Conservation (phyloP, 2,113 vertebrate species). For the Phaetusa simplex region DNA sequence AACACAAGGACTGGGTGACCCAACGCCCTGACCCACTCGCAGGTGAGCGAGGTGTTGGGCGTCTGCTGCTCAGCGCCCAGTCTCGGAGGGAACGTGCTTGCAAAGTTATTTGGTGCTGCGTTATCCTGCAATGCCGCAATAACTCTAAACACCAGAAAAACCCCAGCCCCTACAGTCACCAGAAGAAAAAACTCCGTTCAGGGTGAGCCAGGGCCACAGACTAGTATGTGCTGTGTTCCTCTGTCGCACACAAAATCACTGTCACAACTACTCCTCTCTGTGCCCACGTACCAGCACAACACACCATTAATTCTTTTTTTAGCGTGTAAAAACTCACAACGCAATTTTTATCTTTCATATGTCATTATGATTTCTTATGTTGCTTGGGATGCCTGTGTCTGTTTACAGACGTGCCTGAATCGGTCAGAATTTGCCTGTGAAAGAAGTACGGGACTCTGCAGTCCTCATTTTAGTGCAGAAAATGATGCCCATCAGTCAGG, state of each 20-base stretch:
- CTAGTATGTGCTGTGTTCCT: neutral
- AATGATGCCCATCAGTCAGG: neutral
- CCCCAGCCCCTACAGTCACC: neutral
- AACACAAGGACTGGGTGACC: neutral
- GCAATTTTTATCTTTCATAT: neutral
- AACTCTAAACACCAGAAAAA: neutral
- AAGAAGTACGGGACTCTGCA: neutral
- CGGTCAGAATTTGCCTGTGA: neutral
- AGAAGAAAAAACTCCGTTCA: neutral
- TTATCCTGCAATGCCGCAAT: rapidly evolving
- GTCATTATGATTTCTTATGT: neutral
- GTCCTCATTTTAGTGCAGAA: neutral
- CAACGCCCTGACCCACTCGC: neutral
- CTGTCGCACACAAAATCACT: neutral
- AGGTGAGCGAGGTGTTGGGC: neutral
- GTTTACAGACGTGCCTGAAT: neutral
- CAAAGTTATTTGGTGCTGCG: neutral
- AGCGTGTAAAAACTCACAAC: neutral
- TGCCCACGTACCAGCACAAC: neutral
- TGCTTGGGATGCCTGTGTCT: neutral
- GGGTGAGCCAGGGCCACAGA: neutral
- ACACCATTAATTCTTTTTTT: neutral
- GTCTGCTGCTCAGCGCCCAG: neutral
- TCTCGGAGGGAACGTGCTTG: neutral
- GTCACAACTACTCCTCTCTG: neutral